A percentile compares a stretch with the other conserved stretches of the same genome.
Evolutionary conservation across 2,888 invertebrate species (phyloP).

Genomic region (Lordiphosa andalusiaca): DNA sequence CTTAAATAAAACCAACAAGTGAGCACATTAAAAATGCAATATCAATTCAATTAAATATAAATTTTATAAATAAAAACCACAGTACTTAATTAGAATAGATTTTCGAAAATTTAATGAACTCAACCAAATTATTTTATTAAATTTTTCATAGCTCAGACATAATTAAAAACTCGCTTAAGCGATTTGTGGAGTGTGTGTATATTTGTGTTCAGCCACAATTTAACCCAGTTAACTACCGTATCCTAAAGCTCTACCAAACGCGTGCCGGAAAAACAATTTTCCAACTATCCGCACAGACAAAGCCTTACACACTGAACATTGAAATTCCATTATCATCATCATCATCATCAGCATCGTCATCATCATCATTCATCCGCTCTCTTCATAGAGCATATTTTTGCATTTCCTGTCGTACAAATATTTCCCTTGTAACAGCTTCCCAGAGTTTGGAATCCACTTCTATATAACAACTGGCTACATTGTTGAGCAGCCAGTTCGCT

Average conservation of each 20-base stretch:
- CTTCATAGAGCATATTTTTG: constrained; percentile 6
- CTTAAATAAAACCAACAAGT: constrained; percentile 1
- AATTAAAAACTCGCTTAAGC: constrained; percentile 21
- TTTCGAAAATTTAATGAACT: constrained; percentile 53
- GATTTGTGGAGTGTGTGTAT: constrained; percentile 19
- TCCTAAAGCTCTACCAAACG: constrained; percentile 25
- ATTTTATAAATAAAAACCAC: constrained; percentile 18
- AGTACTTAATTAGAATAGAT: constrained; percentile 13
- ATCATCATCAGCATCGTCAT: constrained; percentile 24
- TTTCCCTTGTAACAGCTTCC: constrained; percentile 62
- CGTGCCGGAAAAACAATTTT: constrained; percentile 56
- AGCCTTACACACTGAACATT: constrained; percentile 16
- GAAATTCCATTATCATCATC: constrained; percentile 26
- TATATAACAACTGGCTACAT: constrained; percentile 37
- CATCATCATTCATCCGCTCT: constrained; percentile 25
- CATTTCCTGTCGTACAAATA: constrained; percentile 60
- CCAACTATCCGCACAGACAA: constrained; percentile 45
- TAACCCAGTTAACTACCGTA: constrained; percentile 37
- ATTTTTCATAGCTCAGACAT: constrained; percentile 15
- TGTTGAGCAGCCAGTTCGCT: constrained; percentile 45
- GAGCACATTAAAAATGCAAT: constrained; percentile 53
- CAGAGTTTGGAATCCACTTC: constrained; percentile 38
- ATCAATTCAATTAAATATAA: constrained; percentile 60
- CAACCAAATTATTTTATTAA: not conserved
- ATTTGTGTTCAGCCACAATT: constrained; percentile 26